phyloP scores from a whole-genome alignment of 2,113 vertebrate species.

The Choloepus hoffmanni region DNA sequence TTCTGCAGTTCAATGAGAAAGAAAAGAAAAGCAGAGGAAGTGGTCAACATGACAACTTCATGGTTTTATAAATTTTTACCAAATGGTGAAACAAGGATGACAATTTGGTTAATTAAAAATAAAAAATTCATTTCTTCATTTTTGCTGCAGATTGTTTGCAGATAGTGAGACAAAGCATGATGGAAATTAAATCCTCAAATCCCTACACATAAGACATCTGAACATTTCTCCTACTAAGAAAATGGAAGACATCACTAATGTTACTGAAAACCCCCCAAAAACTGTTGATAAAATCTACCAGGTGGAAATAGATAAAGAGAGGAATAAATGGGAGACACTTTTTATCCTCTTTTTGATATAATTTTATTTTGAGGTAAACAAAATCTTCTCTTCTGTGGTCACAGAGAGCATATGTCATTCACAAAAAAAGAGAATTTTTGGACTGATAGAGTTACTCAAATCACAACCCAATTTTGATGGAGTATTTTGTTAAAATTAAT shows the following conservation, averaged over 20 bases:
- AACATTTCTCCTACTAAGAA: slow-evolving; percentile 9
- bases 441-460: slow-evolving; percentile 59
- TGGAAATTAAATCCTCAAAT: slow-evolving; percentile 36
- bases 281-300: background rate
- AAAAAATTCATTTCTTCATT: background rate
- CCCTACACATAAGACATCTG: background rate
- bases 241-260: background rate
- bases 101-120: slow-evolving; percentile 21
- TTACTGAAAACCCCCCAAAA: background rate
- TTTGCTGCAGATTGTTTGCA: background rate
- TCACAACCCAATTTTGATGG: slow-evolving; percentile 21
- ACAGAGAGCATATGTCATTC: background rate
- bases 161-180: background rate
- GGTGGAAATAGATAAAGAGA: background rate
- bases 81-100: background rate
- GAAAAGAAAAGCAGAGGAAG: background rate
- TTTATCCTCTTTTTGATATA: background rate
- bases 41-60: background rate
- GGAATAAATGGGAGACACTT: background rate
- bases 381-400: slow-evolving; percentile 9
- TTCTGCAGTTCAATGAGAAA: slow-evolving; percentile 13
- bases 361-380: background rate
- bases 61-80: slow-evolving; percentile 6
- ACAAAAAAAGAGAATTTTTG: slow-evolving; percentile 43
- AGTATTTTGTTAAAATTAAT: slow-evolving; percentile 65